phyloP scores from a whole-genome alignment of 1,140 invertebrate genomes.

The Philopotamus ludificatus region DNA sequence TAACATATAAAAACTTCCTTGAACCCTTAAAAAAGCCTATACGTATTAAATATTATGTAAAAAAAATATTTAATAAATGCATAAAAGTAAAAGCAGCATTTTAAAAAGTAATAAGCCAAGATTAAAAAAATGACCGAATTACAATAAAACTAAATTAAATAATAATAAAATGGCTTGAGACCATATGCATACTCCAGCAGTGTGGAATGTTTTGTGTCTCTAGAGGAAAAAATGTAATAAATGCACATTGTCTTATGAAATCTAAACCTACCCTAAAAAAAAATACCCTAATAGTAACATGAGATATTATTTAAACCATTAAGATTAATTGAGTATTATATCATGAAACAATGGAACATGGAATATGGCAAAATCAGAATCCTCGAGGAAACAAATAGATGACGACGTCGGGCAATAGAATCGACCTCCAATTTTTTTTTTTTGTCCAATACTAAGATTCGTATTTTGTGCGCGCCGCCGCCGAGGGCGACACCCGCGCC shows the following conservation, averaged over 20 bases:
- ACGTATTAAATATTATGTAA: conserved; percentile 15
- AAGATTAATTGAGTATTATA: conserved; percentile 54
- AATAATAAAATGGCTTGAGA: conserved; percentile 29
- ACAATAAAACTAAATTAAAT: conserved; percentile 22
- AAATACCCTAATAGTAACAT: conserved; percentile 21
- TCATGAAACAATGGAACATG: conserved; percentile 57
- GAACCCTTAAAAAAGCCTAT: conserved; percentile 25
- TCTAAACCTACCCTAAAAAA: conserved; percentile 50
- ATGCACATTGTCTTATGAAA: conserved; percentile 45
- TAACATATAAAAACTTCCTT: conserved; percentile 32
- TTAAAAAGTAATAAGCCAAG: conserved; percentile 34
- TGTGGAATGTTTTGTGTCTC: conserved; percentile 32
- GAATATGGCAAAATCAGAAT: conserved; percentile 54
- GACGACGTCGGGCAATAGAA: no score
- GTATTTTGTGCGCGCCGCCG: no score
- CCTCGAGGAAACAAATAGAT: conserved; percentile 27
- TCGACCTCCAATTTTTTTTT: no score
- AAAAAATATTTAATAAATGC: conserved; percentile 35
- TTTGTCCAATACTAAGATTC: no score
- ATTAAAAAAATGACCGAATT: conserved; percentile 28
- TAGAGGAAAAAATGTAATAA: conserved; percentile 54
- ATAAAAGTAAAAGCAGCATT: conserved; percentile 34
- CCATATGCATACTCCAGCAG: conserved; percentile 19
- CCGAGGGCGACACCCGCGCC: no score
- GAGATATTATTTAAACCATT: conserved; percentile 21